phyloP scores from a whole-genome alignment of 2,888 invertebrate species.

The Hirtodrosophila histrioides region DNA sequence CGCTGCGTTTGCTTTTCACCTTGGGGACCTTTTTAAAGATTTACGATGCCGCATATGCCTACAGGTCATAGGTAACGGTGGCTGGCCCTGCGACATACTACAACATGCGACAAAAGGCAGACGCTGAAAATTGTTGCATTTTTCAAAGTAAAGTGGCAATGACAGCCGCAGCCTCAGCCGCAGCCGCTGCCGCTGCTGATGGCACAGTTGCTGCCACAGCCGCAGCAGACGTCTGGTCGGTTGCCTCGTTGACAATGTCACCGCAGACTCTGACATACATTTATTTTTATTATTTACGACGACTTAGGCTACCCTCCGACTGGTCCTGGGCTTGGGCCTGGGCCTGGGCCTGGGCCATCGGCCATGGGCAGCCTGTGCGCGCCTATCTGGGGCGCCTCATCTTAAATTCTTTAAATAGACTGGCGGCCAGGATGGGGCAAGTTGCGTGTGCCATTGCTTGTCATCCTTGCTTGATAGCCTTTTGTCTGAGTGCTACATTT shows the following conservation, averaged over 20 bases:
- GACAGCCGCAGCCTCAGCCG: slow-evolving; percentile 57
- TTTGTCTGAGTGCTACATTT: slow-evolving; percentile 79
- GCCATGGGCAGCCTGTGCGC: slow-evolving; percentile 37
- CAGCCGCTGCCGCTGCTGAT: slow-evolving; percentile 25
- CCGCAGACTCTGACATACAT: slow-evolving; percentile 80
- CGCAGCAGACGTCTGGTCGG: slow-evolving; percentile 23
- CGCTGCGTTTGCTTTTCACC: slow-evolving; percentile 57
- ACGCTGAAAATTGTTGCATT: slow-evolving; percentile 78
- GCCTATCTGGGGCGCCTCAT: slow-evolving; percentile 68
- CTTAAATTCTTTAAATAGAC: slow-evolving; percentile 81
- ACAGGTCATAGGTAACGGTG: slow-evolving; percentile 75
- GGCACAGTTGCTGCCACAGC: slow-evolving; percentile 7
- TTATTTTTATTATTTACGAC: slow-evolving; percentile 80
- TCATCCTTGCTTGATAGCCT: slow-evolving; percentile 72
- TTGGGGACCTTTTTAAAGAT: slow-evolving; percentile 82
- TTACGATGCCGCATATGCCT: slow-evolving; percentile 83
- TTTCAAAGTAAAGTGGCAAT: slow-evolving; percentile 76
- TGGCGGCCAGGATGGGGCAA: slow-evolving; percentile 38
- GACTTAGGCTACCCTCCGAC: slow-evolving; percentile 64
- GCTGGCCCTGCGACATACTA: slow-evolving; percentile 39
- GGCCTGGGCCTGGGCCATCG: slow-evolving; percentile 4
- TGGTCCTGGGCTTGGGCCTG: not conserved
- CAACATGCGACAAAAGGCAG: slow-evolving; percentile 62
- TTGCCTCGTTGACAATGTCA: slow-evolving; percentile 55
- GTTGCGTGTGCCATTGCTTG: slow-evolving; percentile 61